Evolutionary conservation across 2,888 invertebrate species (phyloP), one percentile per base, ranked within the genome.

Genomic region (Invenusta paracnida): DNA sequence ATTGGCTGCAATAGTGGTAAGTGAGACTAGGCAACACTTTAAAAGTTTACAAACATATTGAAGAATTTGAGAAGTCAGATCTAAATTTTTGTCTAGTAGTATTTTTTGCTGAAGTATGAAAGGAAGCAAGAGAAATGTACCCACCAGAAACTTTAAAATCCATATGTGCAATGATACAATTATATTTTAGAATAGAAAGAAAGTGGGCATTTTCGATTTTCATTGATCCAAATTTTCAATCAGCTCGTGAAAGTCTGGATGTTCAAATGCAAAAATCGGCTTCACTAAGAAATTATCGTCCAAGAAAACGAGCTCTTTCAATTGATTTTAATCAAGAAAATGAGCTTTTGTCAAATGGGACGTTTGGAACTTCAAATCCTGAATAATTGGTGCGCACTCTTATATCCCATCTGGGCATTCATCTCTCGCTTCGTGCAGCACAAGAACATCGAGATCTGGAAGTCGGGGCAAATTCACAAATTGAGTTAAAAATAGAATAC

Each of bases 101-200:
- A 73, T 73, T 73, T 73, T 73, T 73, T 73, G 73, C 73, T 23
- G 17, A 73, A 73, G 48, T 5, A 48, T 11, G 5, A 5, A 48
- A 48, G 48, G 48, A 48, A 48, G 5, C 48, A 48, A 48, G 48
- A 11, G 48, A 73, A 25, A 73, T 73, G 27, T 73, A 73, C 27
- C 73, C 73, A 73, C 73, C 73, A 73, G 73, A 73, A 25, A 73
- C 73, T 23, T 25, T 73, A 73, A 73, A 73, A 73, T 73, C 73
- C 27, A 13, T 73, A 13, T 13, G 2, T 73, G 73, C 73, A 48
- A 48, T 48, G 48, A 48, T 73, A 73, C 27, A 73, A 23, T 73
- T 73, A 73, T 73, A n/a, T 73, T 73, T 73, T 73, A 73, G 73
- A 73, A 23, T 25, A 73, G 73, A 73, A 25, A 73, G 73, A 73